Evolutionary conservation across 2,113 vertebrate genomes (phyloP), one percentile per base, ranked within the genome.

Genomic region (Rousettus leschenaultii): DNA sequence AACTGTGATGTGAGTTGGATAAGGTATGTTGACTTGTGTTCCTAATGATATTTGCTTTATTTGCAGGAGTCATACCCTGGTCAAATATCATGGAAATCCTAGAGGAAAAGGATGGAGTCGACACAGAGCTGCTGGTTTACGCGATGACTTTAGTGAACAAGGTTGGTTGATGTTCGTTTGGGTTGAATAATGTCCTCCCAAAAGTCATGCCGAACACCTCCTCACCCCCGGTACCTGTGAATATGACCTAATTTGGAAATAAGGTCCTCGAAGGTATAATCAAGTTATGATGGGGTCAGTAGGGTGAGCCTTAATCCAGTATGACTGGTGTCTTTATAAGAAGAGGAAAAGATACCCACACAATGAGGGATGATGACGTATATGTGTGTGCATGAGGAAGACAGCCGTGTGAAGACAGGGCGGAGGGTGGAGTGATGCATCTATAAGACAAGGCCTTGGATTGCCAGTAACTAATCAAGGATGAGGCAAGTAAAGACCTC

Each of bases 101-200:
- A 97, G 99, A 99, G 73, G 99, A 99, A 97, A 99, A 99, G 96
- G 99, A 99, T 95, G 99, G 99, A 5, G 99, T 99, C 90, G 99
- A 99, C 96, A 99, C 99, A 0, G 99, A 99, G 74, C 98, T 99
- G 70, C 98, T 99, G 98, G 99, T 99, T 93, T 99, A 99, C 30
- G 98, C 99, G 2, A 99, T 99, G 99, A 99, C 99, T 1, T 99
- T 99, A 96, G 98, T 99, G 94, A 99, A 99, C 98, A 99, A 99
- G 99, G 99, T 99, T 96, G 95, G 99, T 98, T 97, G 71, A 22
- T 35, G 33, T 80, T 53, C n/a, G 22, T 71, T 82, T 53, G 33
- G 40, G 5, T 45, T 71, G 21, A 82, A 75, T 90, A 84, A 28
- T 57, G 24, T 83, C 16, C 10, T 38, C 24, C 14, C 26, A 14